Conservation (phyloP, 2,888 invertebrate species). For the Hirtodrosophila alboralis region DNA sequence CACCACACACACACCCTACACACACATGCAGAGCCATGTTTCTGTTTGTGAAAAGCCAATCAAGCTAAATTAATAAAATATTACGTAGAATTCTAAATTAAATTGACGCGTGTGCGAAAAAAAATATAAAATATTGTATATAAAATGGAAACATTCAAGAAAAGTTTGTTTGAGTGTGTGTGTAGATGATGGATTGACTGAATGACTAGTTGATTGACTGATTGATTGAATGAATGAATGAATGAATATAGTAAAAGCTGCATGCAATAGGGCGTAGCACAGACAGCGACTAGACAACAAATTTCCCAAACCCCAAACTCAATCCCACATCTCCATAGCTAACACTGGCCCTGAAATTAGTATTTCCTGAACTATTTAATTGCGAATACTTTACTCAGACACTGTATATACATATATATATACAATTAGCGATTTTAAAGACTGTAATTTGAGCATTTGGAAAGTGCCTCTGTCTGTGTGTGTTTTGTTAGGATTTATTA, state of each 20-base stretch:
- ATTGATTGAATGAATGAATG: constrained; percentile 14
- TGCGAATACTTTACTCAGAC: too few species aligned
- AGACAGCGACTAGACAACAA: not conserved
- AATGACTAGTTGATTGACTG: constrained; percentile 10
- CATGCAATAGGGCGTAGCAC: constrained; percentile 13
- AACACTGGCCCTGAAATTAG: not conserved
- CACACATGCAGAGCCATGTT: constrained; percentile 19
- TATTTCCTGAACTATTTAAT: too few species aligned
- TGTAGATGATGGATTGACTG: constrained; percentile 13
- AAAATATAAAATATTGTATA: too few species aligned
- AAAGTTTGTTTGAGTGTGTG: constrained; percentile 4
- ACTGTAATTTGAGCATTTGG: constrained; percentile 2
- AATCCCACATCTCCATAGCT: not conserved
- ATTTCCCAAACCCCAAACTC: not conserved
- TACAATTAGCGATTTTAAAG: constrained; percentile 1
- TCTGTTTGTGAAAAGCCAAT: constrained; percentile 76
- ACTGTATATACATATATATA: too few species aligned
- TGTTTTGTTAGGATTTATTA: too few species aligned
- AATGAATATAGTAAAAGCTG: constrained; percentile 28
- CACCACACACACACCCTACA: not conserved
- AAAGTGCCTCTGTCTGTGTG: not conserved
- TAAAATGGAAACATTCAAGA: constrained; percentile 20
- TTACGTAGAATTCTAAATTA: constrained; percentile 77
- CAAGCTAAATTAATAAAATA: constrained; percentile 79
- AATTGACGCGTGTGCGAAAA: constrained; percentile 76